phyloP scores from a whole-genome alignment of 2,888 invertebrate species.

The Ceramica pisi region DNA sequence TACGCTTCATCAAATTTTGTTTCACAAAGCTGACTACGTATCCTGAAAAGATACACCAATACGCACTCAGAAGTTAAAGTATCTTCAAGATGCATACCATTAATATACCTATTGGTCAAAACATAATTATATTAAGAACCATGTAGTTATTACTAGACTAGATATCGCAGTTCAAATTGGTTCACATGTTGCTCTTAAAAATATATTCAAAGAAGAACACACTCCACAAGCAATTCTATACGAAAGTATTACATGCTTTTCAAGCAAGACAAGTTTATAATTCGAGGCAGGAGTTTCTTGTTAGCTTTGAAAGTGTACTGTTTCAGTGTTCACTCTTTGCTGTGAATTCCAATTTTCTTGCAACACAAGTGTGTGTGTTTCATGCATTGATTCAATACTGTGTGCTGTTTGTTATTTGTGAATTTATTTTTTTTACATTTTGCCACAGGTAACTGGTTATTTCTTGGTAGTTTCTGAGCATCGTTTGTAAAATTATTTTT shows the following conservation, averaged over 20 bases:
- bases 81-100: no score
- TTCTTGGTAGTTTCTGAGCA: not conserved
- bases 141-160: no score
- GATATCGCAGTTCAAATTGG: not conserved
- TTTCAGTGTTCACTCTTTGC: slow-evolving; percentile 36
- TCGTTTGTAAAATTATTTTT: not conserved
- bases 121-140: no score
- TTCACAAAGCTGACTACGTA: no score
- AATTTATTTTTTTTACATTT: slow-evolving; percentile 25
- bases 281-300: slow-evolving; percentile 68
- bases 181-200: slow-evolving; percentile 27
- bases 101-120: no score
- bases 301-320: slow-evolving; percentile 60
- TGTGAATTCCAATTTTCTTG: slow-evolving; percentile 67
- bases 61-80: no score
- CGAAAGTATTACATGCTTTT: slow-evolving; percentile 42
- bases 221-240: slow-evolving; percentile 19
- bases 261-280: slow-evolving; percentile 68
- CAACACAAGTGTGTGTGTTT: slow-evolving; percentile 31
- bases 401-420: slow-evolving; percentile 23
- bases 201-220: slow-evolving; percentile 34
- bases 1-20: no score
- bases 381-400: slow-evolving; percentile 23
- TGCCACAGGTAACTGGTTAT: not conserved
- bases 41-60: no score